Evolutionary conservation across 2,113 vertebrate genomes (phyloP).

Genomic region (Dendropsophus ebraccatus): DNA sequence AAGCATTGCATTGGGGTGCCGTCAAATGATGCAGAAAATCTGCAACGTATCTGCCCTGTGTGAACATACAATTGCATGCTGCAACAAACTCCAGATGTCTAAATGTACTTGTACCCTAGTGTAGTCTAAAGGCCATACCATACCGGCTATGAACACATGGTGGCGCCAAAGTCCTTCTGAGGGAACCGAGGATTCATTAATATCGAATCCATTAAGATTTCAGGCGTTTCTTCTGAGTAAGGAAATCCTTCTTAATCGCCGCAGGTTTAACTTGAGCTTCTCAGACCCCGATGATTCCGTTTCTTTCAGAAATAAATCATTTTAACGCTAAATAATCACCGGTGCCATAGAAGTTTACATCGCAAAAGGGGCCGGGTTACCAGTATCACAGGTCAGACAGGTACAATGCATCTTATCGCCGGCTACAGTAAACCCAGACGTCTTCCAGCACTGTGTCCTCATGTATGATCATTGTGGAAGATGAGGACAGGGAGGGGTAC

Average conservation of each 20-base stretch:
- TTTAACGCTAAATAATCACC: constrained; percentile 6
- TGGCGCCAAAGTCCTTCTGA: not conserved
- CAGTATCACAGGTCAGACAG: not conserved
- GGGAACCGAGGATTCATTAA: not conserved
- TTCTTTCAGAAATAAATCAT: constrained; percentile 31
- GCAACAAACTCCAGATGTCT: too few species aligned
- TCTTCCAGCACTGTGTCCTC: not conserved
- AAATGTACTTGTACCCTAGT: too few species aligned
- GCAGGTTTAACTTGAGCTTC: constrained; percentile 19
- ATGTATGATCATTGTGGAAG: not conserved
- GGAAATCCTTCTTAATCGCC: constrained; percentile 20
- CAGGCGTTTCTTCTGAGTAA: constrained; percentile 3
- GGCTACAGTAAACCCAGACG: not conserved
- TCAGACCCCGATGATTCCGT: not conserved
- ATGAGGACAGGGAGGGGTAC: too few species aligned
- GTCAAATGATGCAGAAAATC: too few species aligned
- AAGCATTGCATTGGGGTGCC: too few species aligned
- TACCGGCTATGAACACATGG: not conserved
- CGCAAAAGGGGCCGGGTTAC: not conserved
- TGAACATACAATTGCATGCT: too few species aligned
- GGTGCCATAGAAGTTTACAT: not conserved
- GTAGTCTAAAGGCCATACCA: too few species aligned
- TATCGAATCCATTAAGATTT: not conserved
- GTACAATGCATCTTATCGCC: not conserved
- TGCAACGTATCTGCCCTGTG: too few species aligned